These are phyloP conservation scores for Trididemnum miniatum DNA, from an alignment of 23 tunicate genomes.

Conservation along the genomic window DNA sequence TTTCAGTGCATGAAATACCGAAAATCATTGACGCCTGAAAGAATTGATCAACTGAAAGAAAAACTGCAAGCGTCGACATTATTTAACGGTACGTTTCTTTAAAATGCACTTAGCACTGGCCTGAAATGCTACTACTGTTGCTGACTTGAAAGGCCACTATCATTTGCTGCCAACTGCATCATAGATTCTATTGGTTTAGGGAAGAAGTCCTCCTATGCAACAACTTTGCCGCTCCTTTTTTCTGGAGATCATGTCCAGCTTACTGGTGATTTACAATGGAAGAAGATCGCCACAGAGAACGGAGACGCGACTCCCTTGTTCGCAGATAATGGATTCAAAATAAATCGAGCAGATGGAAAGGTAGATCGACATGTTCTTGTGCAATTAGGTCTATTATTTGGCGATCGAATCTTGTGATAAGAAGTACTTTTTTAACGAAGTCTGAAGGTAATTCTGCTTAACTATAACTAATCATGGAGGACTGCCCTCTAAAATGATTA, in stretches of 20 bases:
- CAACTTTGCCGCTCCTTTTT: slow-evolving; percentile 52
- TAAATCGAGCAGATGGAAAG: slow-evolving; percentile 71
- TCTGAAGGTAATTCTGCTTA: no score
- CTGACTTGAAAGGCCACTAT: no score
- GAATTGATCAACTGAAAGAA: slow-evolving; percentile 51
- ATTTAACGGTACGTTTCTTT: slow-evolving; percentile 71
- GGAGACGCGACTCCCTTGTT: slow-evolving; percentile 53
- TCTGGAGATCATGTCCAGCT: slow-evolving; percentile 73
- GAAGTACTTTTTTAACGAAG: no score
- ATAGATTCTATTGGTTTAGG: slow-evolving; percentile 24
- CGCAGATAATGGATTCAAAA: slow-evolving; percentile 89
- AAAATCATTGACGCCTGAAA: slow-evolving; percentile 44
- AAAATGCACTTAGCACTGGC: no score
- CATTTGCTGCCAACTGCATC: not conserved
- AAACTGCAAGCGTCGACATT: slow-evolving; percentile 73
- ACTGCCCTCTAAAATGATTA: no score
- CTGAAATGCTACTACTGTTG: no score
- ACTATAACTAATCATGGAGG: no score
- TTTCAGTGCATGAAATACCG: slow-evolving; percentile 80
- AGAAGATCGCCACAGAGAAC: slow-evolving; percentile 42
- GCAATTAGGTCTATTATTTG: no score
- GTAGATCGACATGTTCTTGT: no score
- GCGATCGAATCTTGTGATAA: no score
- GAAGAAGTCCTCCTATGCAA: slow-evolving; percentile 60
- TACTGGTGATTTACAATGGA: slow-evolving; percentile 65